Conservation (phyloP, 92 coral and sea anemone species). For the Hydrozoanthus gracilis region DNA sequence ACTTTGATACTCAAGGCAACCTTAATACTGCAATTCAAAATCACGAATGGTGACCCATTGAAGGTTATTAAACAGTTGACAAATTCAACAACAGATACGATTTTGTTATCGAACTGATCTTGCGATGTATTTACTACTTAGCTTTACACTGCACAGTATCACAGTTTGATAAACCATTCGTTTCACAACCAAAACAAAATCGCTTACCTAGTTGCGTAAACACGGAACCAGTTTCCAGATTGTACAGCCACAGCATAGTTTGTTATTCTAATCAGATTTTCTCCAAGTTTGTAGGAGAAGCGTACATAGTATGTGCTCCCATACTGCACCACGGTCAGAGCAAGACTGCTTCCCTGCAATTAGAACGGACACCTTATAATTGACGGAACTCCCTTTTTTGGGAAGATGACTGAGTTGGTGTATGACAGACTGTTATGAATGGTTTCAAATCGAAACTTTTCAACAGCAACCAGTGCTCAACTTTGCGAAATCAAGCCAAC, state of each 20-base stretch:
- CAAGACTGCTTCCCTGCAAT: constrained; percentile 63
- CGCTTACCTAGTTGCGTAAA: constrained; percentile 94
- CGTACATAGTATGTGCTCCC: constrained; percentile 61
- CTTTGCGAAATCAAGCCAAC: background rate
- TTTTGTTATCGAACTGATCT: too few relatives aligned
- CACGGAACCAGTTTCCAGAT: constrained; percentile 88
- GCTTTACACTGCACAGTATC: too few relatives aligned
- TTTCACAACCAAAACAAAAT: background rate
- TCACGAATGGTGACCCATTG: too few relatives aligned
- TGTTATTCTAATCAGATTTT: constrained; percentile 71
- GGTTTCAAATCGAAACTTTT: too few relatives aligned
- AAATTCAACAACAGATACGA: too few relatives aligned
- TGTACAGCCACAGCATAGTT: constrained; percentile 88
- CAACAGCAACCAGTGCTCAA: too few relatives aligned
- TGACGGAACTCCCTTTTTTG: background rate
- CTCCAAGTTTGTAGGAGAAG: constrained; percentile 86
- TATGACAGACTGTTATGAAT: background rate
- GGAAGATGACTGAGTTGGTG: background rate
- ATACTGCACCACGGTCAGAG: constrained; percentile 65
- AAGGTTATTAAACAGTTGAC: too few relatives aligned
- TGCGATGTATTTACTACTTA: too few relatives aligned
- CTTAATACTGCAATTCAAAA: too few relatives aligned
- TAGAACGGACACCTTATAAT: background rate
- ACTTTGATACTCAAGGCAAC: too few relatives aligned
- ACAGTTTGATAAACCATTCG: too few relatives aligned